phyloP scores from a whole-genome alignment of 2,888 invertebrate genomes.

The Tanytarsus gracilentus region DNA sequence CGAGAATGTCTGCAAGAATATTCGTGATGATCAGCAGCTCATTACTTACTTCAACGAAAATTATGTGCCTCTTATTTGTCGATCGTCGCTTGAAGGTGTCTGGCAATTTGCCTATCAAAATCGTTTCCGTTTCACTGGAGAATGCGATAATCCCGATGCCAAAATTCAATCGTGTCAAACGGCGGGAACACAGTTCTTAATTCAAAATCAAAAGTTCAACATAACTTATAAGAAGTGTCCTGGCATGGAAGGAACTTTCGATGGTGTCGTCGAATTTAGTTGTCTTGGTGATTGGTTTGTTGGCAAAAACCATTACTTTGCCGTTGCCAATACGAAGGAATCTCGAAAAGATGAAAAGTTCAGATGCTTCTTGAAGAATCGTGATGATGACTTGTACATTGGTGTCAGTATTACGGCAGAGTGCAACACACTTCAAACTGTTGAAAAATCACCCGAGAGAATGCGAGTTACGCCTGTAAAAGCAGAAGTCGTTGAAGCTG shows the following conservation, averaged over 20 bases:
- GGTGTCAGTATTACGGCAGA: conserved; percentile 91
- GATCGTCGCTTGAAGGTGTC: conserved; percentile 89
- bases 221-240: conserved; percentile 86
- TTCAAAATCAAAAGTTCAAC: conserved; percentile 93
- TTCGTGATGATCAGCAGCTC: conserved; percentile 69
- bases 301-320: conserved; percentile 92
- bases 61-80: conserved; percentile 80
- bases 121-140: conserved; percentile 75
- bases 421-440: conserved; percentile 84
- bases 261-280: conserved; percentile 85
- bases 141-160: conserved; percentile 81
- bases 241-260: conserved; percentile 83
- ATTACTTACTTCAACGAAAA: conserved; percentile 84
- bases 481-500: conserved; percentile 80
- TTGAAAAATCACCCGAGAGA: conserved; percentile 87
- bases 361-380: conserved; percentile 86
- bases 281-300: conserved; percentile 94
- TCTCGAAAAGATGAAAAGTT: conserved; percentile 91
- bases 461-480: conserved; percentile 79
- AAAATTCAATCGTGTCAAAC: conserved; percentile 87
- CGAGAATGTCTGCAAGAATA: conserved; percentile 63
- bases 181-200: conserved; percentile 92
- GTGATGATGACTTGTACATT: conserved; percentile 85
- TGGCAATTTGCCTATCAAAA: conserved; percentile 88
- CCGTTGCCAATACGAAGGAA: conserved; percentile 93